phyloP scores from a whole-genome alignment of 2,888 invertebrate species.

The Callyntrura sp. region DNA sequence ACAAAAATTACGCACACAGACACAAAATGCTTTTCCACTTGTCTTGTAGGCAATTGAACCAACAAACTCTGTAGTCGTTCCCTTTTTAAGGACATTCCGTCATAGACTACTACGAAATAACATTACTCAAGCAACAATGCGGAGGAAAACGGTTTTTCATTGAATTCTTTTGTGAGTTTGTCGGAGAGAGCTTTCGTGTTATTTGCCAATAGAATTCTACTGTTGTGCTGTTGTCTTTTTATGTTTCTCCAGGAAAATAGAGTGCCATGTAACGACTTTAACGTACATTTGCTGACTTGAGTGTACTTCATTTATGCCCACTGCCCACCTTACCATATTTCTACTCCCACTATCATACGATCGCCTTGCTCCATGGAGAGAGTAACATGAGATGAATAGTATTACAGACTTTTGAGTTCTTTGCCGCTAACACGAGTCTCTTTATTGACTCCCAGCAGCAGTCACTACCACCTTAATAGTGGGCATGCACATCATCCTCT shows the following conservation, averaged over 20 bases:
- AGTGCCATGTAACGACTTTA: not conserved
- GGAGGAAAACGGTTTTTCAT: conserved; percentile 37
- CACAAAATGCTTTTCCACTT: not conserved
- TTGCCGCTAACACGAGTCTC: not conserved
- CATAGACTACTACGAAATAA: not conserved
- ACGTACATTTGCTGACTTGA: no score
- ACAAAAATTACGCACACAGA: not conserved
- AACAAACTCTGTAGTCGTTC: not conserved
- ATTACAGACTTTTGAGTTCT: not conserved
- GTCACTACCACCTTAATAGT: not conserved
- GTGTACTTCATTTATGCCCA: no score
- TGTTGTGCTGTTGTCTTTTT: not conserved
- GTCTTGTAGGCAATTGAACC: no score
- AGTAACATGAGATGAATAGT: not conserved
- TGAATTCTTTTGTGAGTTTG: conserved; percentile 32
- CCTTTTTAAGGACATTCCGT: not conserved
- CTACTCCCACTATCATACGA: no score
- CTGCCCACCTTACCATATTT: no score
- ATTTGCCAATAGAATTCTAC: conserved; percentile 46
- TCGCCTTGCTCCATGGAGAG: no score
- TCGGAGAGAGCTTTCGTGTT: conserved; percentile 39
- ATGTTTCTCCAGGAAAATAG: not conserved
- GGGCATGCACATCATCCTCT: not conserved
- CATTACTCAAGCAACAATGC: not conserved
- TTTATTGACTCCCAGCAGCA: not conserved